Conservation (phyloP, 2,888 invertebrate genomes). For the Isotomurus palustris region DNA sequence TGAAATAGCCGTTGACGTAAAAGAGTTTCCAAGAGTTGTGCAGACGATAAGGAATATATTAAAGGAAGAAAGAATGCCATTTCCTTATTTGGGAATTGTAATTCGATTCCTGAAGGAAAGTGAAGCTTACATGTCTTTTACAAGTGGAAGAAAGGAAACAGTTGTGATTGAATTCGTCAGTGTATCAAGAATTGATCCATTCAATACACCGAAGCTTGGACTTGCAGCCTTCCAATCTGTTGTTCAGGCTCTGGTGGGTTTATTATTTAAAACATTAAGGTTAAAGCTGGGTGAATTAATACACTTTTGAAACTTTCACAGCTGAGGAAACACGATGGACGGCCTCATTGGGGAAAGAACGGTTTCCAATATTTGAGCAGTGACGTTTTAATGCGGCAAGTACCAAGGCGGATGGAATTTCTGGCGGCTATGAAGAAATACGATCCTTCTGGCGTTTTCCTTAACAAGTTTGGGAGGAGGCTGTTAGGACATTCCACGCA, state of each 20-base stretch:
- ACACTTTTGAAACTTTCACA: neutral
- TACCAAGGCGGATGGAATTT: constrained; percentile 2
- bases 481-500: constrained; percentile 12
- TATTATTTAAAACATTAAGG: no score
- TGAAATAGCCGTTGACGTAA: constrained; percentile 27
- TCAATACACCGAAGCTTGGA: constrained; percentile 5
- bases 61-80: constrained; percentile 20
- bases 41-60: constrained; percentile 23
- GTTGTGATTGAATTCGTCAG: constrained; percentile 20
- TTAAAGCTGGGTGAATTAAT: neutral
- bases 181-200: constrained; percentile 18
- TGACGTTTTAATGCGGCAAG: constrained; percentile 3
- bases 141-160: constrained; percentile 13
- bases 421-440: constrained; percentile 15
- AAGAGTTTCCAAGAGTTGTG: constrained; percentile 19
- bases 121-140: constrained; percentile 20
- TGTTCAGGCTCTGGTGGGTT: constrained; percentile 17
- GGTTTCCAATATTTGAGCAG: constrained; percentile 18
- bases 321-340: constrained; percentile 15
- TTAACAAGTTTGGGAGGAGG: constrained; percentile 30
- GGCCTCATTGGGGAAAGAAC: constrained; percentile 30
- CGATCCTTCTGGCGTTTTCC: constrained; percentile 25
- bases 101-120: constrained; percentile 19
- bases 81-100: constrained; percentile 28
- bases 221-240: constrained; percentile 26